Evolutionary conservation across 2,797 vertebrate genomes (phyloP).

Genomic region (Setipinna tenuifilis): DNA sequence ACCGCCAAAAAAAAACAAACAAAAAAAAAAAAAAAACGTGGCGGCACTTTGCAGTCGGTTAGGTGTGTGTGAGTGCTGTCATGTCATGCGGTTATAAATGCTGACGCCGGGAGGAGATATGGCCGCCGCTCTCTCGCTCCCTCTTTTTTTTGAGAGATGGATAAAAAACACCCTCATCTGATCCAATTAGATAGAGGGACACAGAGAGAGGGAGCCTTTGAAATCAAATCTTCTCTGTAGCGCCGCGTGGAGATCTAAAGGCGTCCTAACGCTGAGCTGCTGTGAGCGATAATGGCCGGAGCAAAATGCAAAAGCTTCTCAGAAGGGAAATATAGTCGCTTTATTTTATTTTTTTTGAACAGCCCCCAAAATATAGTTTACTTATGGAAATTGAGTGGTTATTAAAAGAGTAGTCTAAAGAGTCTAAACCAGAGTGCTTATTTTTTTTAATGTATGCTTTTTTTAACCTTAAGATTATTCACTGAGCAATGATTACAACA

Average conservation of each 20-base stretch:
- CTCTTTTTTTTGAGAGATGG: too few species aligned
- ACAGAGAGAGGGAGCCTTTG: slow-evolving; percentile 22
- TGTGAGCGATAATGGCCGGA: neutral
- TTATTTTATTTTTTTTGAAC: neutral
- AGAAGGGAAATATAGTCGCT: neutral
- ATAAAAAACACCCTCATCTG: slow-evolving; percentile 34
- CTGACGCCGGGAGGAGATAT: slow-evolving; percentile 36
- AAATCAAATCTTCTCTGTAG: slow-evolving; percentile 24
- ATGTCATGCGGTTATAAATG: slow-evolving; percentile 39
- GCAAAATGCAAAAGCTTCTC: neutral
- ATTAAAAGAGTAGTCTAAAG: neutral
- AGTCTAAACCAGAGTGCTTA: neutral
- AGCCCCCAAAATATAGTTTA: neutral
- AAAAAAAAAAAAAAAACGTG: neutral
- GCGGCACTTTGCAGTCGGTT: neutral
- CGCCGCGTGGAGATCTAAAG: slow-evolving; percentile 12
- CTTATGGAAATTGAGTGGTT: neutral
- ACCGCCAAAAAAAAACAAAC: neutral
- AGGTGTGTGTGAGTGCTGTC: slow-evolving; percentile 14
- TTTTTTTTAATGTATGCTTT: neutral
- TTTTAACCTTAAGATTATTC: neutral
- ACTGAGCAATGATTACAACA: neutral
- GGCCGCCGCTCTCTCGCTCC: slow-evolving; percentile 3
- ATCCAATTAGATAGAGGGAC: slow-evolving; percentile 37
- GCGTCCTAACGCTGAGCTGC: neutral